A percentile compares a stretch with the other conserved stretches of the same genome.
Conservation (phyloP, 2,888 invertebrate species). For the Sussaba pulchella region DNA sequence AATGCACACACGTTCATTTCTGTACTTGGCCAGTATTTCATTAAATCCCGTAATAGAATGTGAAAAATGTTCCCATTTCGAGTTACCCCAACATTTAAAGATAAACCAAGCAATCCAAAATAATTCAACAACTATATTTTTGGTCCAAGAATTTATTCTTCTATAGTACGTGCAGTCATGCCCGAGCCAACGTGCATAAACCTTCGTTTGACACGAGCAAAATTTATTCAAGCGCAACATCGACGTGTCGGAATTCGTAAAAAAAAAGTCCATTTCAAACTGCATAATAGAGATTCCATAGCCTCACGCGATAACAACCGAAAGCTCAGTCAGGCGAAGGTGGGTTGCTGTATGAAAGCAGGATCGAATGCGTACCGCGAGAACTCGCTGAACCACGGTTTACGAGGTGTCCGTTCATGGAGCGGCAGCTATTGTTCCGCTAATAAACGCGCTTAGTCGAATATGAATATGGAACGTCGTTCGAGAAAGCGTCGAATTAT, state of each 20-base stretch:
- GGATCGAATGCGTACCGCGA: slow-evolving; percentile 59
- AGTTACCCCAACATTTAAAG: background rate
- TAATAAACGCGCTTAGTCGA: slow-evolving; percentile 81
- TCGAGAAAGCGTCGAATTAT: slow-evolving; percentile 69
- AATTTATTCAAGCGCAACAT: background rate
- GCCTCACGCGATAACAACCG: slow-evolving; percentile 5
- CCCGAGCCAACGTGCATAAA: background rate
- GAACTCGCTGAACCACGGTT: slow-evolving; percentile 76
- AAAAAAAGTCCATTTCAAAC: background rate
- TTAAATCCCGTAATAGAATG: too few species aligned
- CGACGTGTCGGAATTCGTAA: background rate
- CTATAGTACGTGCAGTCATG: background rate
- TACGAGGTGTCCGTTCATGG: slow-evolving; percentile 81
- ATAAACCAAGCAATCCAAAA: too few species aligned
- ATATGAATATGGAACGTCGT: slow-evolving; percentile 79
- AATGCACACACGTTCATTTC: too few species aligned
- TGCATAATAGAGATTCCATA: background rate
- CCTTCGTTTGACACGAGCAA: background rate
- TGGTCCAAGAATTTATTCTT: background rate
- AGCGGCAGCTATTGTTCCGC: slow-evolving; percentile 77
- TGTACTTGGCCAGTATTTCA: too few species aligned
- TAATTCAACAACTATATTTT: background rate
- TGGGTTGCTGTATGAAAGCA: slow-evolving; percentile 23
- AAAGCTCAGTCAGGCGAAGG: slow-evolving; percentile 6
- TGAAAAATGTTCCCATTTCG: background rate